Base-by-base conservation (phyloP, 2,113 vertebrate genomes). In the Cinclus mexicanus region DNA sequence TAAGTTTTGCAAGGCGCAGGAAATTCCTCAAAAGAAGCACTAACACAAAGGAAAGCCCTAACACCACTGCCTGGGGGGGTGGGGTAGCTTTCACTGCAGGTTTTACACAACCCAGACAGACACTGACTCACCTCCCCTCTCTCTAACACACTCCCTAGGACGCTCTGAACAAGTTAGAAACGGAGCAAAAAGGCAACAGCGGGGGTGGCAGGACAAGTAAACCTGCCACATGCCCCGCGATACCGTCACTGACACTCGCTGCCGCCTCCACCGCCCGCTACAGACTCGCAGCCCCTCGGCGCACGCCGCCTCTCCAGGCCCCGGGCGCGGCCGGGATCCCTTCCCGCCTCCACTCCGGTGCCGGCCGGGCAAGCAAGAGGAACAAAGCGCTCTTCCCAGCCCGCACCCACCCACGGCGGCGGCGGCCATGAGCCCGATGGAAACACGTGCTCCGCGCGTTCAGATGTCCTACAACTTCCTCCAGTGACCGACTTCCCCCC, bases 391-490 rank as follows among this genome's bases (percentile, higher is more conserved):
- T 97, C 97, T 97, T 95, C 95, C 94, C 91, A 93, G 93, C 94
- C 97, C 96, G 93, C 94, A 94, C 90, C 96, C 97, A 95, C 95
- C 96, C 96, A 90, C 87, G 85, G 96, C 41, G 89, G 97, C 94
- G 87, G 93, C 93, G 47, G 97, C 97, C 97, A 95, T 96, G 96
- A 98, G 96, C 97, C 96, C 95, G 94, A 95, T 91, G 91, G 91
- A 97, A 98, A 98, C 98, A 98, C 98, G 98, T 98, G 98, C 98
- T 98, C 97, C 76, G 95, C 97, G 97, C 97, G 95, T 98, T 97
- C 97, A 95, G 95, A 98, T 96, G 97, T 97, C 97, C 97, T 97
- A 97, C 98, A 98, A 98, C 98, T 98, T 98, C 98, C 98, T 98
- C 95, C 97, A 87, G 96, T 98, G 95, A 96, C 94, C 75, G 95